Evolutionary conservation across 2,888 invertebrate species (phyloP), one percentile per base, ranked within the genome.

Genomic region (Galeopsomyia nigrocyanea): DNA sequence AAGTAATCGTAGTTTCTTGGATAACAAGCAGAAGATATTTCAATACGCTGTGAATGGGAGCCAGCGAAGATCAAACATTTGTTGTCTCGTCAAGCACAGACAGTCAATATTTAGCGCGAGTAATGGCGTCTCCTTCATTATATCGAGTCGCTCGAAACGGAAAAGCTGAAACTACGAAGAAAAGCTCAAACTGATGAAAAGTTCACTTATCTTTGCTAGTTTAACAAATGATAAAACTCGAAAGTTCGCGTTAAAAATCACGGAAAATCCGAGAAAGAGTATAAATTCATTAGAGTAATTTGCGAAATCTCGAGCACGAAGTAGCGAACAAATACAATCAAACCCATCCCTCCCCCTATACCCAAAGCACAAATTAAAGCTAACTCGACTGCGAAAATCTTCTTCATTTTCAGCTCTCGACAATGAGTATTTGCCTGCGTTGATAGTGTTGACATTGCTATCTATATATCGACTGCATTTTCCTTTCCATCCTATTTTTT

Each of bases 361-460:
- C 56, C 46, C 22, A 56, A 46, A 46, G n/a, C 3, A 50, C 61
- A 61, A 65, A 62, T 65, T 65, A 69, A 73, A 50, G 61, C 47
- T 26, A 14, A 50, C 56, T 65, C 19, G 13, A 57, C 2, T 16
- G 56, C 21, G 50, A 65, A 73, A 26, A 65, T 62, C 60, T 50
- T 56, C 56, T 68, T 73, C 51, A 31, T 17, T 65, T 14, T 61
- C n/a, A 56, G 7, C 39, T 61, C 17, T n/a, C 49, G 58, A 56
- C 17, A 5, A 22, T 26, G 62, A 70, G 70, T 70, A 67, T 70
- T 74, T 74, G 65, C 63, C 67, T 67, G 47, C 31, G 31, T 19
- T 74, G 70, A 71, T 74, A 50, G 55, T 74, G 70, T 74, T 71
- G 70, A 74, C 70, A 67, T 63, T 55, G 46, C 63, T 69, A 31